Conservation (phyloP, 2,888 invertebrate genomes). For the Himalopsyche tibetana region DNA sequence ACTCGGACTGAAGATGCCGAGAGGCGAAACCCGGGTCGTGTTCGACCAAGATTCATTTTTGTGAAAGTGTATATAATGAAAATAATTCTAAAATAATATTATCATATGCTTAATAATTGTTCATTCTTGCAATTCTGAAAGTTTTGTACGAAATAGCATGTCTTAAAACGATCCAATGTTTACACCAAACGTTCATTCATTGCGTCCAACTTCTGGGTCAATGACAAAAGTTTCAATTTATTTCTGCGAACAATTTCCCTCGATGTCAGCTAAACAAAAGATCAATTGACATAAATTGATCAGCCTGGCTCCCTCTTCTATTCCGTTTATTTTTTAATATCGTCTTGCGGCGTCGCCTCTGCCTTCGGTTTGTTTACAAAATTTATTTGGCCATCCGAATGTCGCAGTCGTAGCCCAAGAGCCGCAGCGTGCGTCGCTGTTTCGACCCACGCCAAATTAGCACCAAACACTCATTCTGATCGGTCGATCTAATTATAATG, state of each 20-base stretch:
- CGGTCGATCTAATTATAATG: not conserved
- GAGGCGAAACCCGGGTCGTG: too few species aligned
- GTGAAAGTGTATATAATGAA: too few species aligned
- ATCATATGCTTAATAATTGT: too few species aligned
- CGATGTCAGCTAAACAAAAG: constrained; percentile 5
- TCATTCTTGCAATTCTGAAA: too few species aligned
- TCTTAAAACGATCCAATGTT: too few species aligned
- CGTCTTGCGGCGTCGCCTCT: constrained; percentile 51
- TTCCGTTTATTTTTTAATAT: constrained; percentile 1
- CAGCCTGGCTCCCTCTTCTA: not conserved
- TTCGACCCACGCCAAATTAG: constrained; percentile 5
- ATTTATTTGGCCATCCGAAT: constrained; percentile 55
- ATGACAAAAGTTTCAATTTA: not conserved
- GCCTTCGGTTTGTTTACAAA: constrained; percentile 57
- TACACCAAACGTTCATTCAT: not conserved
- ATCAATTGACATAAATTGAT: constrained; percentile 17
- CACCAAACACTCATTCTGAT: not conserved
- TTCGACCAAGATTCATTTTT: too few species aligned
- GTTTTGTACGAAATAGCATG: too few species aligned
- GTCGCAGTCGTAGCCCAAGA: constrained; percentile 18
- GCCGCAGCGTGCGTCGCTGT: not conserved
- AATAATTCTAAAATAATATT: too few species aligned
- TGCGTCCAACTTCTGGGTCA: not conserved
- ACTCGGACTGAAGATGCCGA: too few species aligned
- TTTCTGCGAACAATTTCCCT: not conserved